Base-by-base conservation (phyloP, 1,140 invertebrate genomes). In the Drosophila miranda region DNA sequence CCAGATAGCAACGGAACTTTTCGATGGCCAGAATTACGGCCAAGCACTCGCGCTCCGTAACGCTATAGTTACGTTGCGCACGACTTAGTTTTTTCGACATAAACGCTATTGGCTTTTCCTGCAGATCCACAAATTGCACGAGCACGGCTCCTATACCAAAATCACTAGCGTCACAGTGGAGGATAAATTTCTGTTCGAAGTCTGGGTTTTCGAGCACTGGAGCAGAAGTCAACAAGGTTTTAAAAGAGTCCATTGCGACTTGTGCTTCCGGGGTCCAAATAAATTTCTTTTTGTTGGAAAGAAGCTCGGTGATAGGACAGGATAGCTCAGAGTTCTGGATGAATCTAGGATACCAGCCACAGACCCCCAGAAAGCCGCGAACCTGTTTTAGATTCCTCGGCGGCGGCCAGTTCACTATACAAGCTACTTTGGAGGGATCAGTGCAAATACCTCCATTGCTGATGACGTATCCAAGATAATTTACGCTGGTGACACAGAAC, bases 371-470 rank as follows among this genome's bases (percentile, higher is more conserved):
- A 26, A 61, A 61, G 2, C 23, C 49, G 21, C 49, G 42, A 11
- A 61, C 58, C 53, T 58, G 42, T 9, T 66, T 66, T 6, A 48
- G 6, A 14, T 59, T 52, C 19, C 28, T 66, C 6, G 55, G 41
- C 9, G 28, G 21, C 2, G 54, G 62, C 48, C 62, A 66, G 13
- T 52, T 66, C 11, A 45, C n/a, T 7, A 66, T 52, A 11, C 49
- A 59, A 0, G 48, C 44, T 19, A 59, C 45, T 51, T 46, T 66
- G 1, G 23, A 45, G 6, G 48, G 30, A 38, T 52, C 55, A 6
- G 55, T 52, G 13, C 13, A 45, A 14, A 50, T 57, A n/a, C 46
- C 56, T n/a, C 45, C 30, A 7, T 16, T 57, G 9, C 28, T 28
- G 16, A 48, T 30, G 16, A 44, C 13, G 13, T 56, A 45, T 9